Evolutionary conservation across 2,113 vertebrate genomes (phyloP).

Genomic region (Dolichotis patagonum): DNA sequence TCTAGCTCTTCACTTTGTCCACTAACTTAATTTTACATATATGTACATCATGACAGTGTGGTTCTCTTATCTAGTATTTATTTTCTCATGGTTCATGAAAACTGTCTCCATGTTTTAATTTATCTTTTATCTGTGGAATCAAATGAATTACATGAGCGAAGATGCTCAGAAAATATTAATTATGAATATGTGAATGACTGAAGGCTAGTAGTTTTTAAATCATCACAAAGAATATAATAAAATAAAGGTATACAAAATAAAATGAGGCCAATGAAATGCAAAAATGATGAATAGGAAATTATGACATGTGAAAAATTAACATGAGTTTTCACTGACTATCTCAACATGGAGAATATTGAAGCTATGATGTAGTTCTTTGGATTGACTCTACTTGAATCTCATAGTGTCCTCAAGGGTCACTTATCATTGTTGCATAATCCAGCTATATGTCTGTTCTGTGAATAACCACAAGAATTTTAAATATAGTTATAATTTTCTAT

Average conservation of each 20-base stretch:
- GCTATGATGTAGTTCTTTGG: background rate
- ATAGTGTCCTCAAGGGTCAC: background rate
- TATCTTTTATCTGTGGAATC: background rate
- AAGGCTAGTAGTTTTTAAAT: background rate
- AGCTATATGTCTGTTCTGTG: background rate
- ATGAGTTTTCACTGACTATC: background rate
- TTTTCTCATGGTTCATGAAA: background rate
- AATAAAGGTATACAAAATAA: background rate
- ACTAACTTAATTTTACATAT: background rate
- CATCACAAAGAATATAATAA: background rate
- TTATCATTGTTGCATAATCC: background rate
- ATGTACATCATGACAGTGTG: background rate
- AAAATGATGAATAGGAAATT: background rate
- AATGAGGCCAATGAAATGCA: background rate
- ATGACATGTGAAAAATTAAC: background rate
- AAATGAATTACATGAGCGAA: background rate
- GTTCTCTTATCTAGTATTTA: background rate
- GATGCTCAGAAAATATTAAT: slow-evolving; percentile 9
- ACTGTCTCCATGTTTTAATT: background rate
- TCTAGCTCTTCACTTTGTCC: background rate
- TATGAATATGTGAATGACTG: background rate
- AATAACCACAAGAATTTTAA: background rate
- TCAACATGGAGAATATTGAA: background rate
- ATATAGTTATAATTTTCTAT: background rate
- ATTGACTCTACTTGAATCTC: background rate